Base-by-base conservation (phyloP, 2,797 vertebrate genomes). In the Fistularia commersonii region DNA sequence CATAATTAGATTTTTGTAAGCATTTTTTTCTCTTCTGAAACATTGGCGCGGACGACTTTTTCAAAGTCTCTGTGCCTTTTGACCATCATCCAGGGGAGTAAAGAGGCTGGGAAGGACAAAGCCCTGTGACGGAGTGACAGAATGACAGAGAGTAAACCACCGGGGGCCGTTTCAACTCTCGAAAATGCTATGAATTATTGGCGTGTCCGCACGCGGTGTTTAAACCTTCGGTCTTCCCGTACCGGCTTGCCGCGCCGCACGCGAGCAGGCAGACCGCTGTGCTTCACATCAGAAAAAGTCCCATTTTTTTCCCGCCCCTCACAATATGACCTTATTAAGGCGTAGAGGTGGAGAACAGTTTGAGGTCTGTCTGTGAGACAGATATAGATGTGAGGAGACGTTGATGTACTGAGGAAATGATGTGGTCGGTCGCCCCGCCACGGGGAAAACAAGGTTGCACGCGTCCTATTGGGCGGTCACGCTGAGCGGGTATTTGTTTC, bases 371-470 rank as follows among this genome's bases (percentile, higher is more conserved):
- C 39, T 45, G 51, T 1, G 13, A 64, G 61, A 72, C 52, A 51
- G 45, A 60, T 53, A 48, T 53, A 53, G 61, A 81, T 82, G 74
- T 61, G 63, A 74, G 33, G 50, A 66, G 74, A 74, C 59, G 41
- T 41, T 76, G 80, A 87, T 75, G 64, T 65, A 70, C 72, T 52
- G 54, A 74, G 57, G 68, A 38, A 68, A 59, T 76, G 52, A 81
- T 78, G 69, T 53, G 57, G 69, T 76, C 33, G 8, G 78, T 82
- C 78, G 70, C 64, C 63, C 61, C 69, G 69, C 64, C 59, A 51
- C 41, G 43, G 69, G 57, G 54, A 52, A 69, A 72, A 66, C 76
- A 79, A 72, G 63, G 62, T 60, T 64, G 64, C 64, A 47, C 67
- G 55, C 11, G 53, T 58, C 70, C 65, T 34, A 38, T 59, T 50